Evolutionary conservation across 2,797 vertebrate species (phyloP), one percentile per base, ranked within the genome.

Genomic region (Mormyrus hasselquistii): DNA sequence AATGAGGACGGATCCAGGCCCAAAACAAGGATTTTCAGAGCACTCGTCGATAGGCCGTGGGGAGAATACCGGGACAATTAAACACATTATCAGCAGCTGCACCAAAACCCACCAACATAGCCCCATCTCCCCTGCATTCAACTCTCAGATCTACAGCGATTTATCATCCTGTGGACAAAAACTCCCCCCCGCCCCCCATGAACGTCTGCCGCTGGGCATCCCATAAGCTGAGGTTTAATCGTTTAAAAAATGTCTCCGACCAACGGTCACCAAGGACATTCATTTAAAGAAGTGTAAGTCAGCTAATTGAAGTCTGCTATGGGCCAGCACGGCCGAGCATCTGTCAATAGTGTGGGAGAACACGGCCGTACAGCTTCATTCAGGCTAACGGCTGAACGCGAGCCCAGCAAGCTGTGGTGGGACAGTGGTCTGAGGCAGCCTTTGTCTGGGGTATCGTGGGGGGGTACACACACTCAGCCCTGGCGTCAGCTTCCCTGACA

Each of bases 221-320:
- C 87, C 65, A 41, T 92, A 92, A 93, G 91, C 89, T 87, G 41
- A 90, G 88, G 69, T 93, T 93, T 93, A 95, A 94, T 92, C 5
- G 90, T 92, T 92, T 91, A 89, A 90, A 90, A 93, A 93, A 89
- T 89, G 93, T 91, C 91, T 88, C 90, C 91, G 79, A 90, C 90
- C 93, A 92, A 94, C 93, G 92, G 92, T 94, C 92, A 93, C 44
- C 86, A 90, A 92, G 91, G 90, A 92, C 91, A 90, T 90, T 92
- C 92, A 91, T 94, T 94, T 85, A 92, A 90, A 91, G 91, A 91
- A 59, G 90, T 91, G 91, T 91, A 94, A 94, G 89, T 91, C 91
- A 89, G 88, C 92, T 94, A 93, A 93, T 93, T 94, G 93, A 93
- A 92, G 86, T 90, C 93, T 93, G 93, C 89, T 91, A 90, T 85